A percentile compares a stretch with the other conserved stretches of the same genome.
Conservation (phyloP, 2,888 invertebrate genomes). For the Hypolimnas misippus region DNA sequence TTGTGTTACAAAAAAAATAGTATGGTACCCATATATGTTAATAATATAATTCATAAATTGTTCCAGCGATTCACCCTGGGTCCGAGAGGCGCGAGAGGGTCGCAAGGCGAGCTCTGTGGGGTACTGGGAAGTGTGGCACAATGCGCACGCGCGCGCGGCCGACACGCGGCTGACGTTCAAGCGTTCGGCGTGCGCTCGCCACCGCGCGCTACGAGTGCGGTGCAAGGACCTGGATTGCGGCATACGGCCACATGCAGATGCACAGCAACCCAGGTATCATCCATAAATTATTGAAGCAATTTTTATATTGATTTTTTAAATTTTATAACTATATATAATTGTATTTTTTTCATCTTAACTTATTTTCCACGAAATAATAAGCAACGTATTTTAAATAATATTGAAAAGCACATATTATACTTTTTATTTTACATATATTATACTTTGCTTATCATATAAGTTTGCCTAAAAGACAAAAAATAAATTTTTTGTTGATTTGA, state of each 20-base stretch:
- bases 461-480: too few relatives aligned
- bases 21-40: background rate
- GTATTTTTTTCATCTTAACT: too few relatives aligned
- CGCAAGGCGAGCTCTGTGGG: conserved; percentile 64
- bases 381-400: too few relatives aligned
- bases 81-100: conserved; percentile 73
- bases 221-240: conserved; percentile 89
- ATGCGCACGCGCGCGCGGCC: conserved; percentile 75
- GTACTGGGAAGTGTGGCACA: conserved; percentile 86
- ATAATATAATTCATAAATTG: conserved; percentile 5
- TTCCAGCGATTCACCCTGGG: conserved; percentile 69
- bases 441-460: too few relatives aligned
- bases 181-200: conserved; percentile 84
- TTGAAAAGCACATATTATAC: too few relatives aligned
- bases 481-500: too few relatives aligned
- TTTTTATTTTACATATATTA: too few relatives aligned
- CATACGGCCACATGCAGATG: conserved; percentile 86
- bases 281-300: too few relatives aligned
- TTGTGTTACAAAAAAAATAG: too few relatives aligned
- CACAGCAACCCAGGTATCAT: conserved; percentile 88
- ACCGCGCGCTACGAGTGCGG: conserved; percentile 86
- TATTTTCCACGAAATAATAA: too few relatives aligned
- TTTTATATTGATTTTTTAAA: too few relatives aligned
- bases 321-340: too few relatives aligned
- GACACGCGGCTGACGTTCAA: conserved; percentile 87